These are phyloP conservation scores for Rhabditoides inermis DNA, from an alignment of 2,888 invertebrate genomes.

Conservation along the genomic window DNA sequence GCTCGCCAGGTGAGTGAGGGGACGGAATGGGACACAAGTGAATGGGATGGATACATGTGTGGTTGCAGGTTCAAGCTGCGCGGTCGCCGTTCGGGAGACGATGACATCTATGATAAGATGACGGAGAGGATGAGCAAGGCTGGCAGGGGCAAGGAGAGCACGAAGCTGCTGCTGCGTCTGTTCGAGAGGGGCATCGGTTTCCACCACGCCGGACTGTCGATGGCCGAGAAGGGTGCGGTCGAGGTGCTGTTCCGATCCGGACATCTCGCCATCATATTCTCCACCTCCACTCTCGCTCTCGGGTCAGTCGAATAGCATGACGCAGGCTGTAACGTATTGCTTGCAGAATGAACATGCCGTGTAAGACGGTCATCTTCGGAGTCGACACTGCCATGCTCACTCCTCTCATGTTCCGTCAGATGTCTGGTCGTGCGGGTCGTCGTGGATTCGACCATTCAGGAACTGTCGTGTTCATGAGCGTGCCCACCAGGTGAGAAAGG, in stretches of 20 bases:
- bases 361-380: conserved; percentile 50
- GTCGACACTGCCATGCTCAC: conserved; percentile 45
- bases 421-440: conserved; percentile 51
- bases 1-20: conserved; percentile 23
- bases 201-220: conserved; percentile 47
- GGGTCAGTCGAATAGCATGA: conserved; percentile 18
- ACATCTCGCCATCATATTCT: conserved; percentile 46
- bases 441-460: conserved; percentile 51
- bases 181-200: conserved; percentile 49
- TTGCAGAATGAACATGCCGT: conserved; percentile 51
- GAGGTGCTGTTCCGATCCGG: conserved; percentile 49
- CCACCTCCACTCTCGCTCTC: conserved; percentile 47
- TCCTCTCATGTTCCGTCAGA: conserved; percentile 49
- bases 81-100: conserved; percentile 30
- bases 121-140: conserved; percentile 28
- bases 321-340: not conserved
- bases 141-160: conserved; percentile 25
- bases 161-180: conserved; percentile 29
- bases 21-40: no score
- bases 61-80: conserved; percentile 34
- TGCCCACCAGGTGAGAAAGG: conserved; percentile 37
- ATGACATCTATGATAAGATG: conserved; percentile 42
- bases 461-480: conserved; percentile 47
- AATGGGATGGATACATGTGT: not conserved
- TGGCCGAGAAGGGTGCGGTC: conserved; percentile 42